Evolutionary conservation across 1,140 invertebrate species (phyloP), one percentile per base, ranked within the genome.

Genomic region (Nomia melanderi): DNA sequence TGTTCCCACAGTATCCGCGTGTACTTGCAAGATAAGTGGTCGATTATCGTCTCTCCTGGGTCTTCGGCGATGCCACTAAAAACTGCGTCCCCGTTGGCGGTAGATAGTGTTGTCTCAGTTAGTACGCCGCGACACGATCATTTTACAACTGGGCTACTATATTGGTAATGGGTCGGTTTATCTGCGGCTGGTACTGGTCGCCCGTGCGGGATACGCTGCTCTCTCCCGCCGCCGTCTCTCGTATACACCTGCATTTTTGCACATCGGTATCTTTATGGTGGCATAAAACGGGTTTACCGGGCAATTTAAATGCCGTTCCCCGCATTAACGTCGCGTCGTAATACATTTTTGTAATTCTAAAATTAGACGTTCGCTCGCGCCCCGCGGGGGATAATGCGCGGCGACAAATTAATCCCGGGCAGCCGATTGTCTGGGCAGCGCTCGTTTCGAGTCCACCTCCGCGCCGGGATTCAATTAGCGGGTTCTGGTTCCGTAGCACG

Each of bases 241-340:
- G 8, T 53, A 23, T 23, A 62, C 69, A 64, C 41, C 62, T 41
- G 71, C 77, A 79, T 83, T 84, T 84, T 83, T 83, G 54, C 53
- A 23, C 77, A 67, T 71, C 44, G 81, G 50, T 84, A 84, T 84
- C 78, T 84, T 84, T 84, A 84, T 53, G 59, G 67, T 29, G 54
- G 70, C 50, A 63, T 84, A 83, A 84, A 84, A 62, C 69, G 67
- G 23, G 36, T 80, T 84, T 83, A 83, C 72, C 69, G 59, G 29
- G 47, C 81, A 69, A 77, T 83, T 84, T 76, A 79, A 83, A 64
- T 62, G 39, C 41, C 67, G 39, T 83, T 79, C 44, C 12, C 31
- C 29, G 29, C 56, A 66, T 86, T 86, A 83, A 81, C 81, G 78
- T 78, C 80, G 85, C 78, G 78, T 81, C 83, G 60, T 77, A 64